Evolutionary conservation across 2,888 invertebrate species (phyloP).

Genomic region (Hartigia nigra): DNA sequence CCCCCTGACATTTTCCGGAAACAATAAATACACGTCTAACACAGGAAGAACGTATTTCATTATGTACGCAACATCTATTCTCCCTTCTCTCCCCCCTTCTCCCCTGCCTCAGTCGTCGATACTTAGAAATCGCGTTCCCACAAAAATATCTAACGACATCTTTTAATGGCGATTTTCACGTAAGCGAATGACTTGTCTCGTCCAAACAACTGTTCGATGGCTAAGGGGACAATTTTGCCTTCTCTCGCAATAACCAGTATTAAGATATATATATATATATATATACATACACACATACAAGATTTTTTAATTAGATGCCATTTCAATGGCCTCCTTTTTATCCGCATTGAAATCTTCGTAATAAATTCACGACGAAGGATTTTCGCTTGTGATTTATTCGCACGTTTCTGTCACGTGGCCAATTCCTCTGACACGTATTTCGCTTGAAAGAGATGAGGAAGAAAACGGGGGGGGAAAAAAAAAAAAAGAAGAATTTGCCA

Average conservation of each 20-base stretch:
- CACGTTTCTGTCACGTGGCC: background rate
- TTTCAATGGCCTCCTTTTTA: background rate
- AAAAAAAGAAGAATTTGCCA: background rate
- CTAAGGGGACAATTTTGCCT: background rate
- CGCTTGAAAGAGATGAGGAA: background rate
- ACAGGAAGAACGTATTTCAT: background rate
- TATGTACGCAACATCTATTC: background rate
- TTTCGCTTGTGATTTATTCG: background rate
- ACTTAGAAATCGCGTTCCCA: background rate
- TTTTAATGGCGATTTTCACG: background rate
- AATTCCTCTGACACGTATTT: background rate
- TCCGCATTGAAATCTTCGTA: background rate
- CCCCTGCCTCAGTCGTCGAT: background rate
- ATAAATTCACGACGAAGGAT: background rate
- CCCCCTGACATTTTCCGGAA: background rate
- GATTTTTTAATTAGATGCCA: background rate
- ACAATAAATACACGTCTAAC: background rate
- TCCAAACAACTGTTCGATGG: background rate
- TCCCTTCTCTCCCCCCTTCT: background rate
- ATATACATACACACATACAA: too few relatives aligned
- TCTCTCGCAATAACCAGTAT: background rate
- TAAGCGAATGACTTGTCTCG: background rate
- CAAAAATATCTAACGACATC: background rate
- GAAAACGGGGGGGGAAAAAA: too few relatives aligned
- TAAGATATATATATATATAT: background rate